phyloP scores from a whole-genome alignment of 2,888 invertebrate species.

The Apamea anceps region DNA sequence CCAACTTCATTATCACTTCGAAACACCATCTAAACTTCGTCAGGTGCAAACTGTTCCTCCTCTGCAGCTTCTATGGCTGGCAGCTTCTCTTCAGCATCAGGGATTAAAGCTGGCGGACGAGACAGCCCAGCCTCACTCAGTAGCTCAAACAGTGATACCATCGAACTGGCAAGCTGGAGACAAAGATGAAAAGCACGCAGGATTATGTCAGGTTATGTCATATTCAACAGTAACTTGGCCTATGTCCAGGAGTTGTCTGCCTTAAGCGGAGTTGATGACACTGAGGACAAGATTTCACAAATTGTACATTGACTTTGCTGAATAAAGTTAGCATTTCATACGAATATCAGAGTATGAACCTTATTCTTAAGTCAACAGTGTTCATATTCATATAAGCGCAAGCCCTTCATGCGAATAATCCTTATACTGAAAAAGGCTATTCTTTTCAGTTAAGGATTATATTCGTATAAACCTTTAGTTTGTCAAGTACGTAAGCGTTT shows the following conservation, averaged over 20 bases:
- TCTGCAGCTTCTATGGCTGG: constrained; percentile 50
- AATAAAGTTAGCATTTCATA: not conserved
- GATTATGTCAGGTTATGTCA: too few relatives aligned
- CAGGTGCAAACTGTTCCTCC: constrained; percentile 74
- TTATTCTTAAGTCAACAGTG: not conserved
- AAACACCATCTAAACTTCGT: constrained; percentile 78
- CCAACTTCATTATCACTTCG: not conserved
- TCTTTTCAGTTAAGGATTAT: not conserved
- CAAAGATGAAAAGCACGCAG: not conserved
- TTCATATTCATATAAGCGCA: not conserved
- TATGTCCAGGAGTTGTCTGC: not conserved
- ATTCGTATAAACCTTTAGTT: not conserved
- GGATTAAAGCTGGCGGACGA: constrained; percentile 57
- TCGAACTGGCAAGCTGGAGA: constrained; percentile 78
- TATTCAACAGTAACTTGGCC: too few relatives aligned
- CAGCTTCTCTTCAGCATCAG: constrained; percentile 46
- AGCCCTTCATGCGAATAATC: not conserved
- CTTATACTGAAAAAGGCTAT: not conserved
- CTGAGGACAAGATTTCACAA: not conserved
- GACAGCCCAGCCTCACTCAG: constrained; percentile 77
- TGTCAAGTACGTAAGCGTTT: too few relatives aligned
- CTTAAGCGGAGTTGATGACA: not conserved
- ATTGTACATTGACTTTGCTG: not conserved
- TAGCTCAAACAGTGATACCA: constrained; percentile 75
- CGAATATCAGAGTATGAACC: not conserved